phyloP scores from a whole-genome alignment of 2,113 vertebrate genomes.

The Oxyura jamaicensis region DNA sequence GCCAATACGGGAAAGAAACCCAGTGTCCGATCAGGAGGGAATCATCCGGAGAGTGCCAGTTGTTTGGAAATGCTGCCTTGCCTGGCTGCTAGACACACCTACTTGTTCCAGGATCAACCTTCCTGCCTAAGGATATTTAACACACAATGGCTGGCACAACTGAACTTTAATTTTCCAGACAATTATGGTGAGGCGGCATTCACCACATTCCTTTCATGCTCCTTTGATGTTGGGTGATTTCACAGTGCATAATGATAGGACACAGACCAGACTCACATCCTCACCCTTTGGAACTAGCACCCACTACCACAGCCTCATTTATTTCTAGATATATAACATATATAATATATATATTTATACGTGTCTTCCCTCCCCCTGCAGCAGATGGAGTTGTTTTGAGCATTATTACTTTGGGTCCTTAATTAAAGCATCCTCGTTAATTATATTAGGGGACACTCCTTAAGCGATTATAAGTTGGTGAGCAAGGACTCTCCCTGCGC shows the following conservation, averaged over 20 bases:
- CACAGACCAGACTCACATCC: slow-evolving; percentile 23
- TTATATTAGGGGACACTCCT: slow-evolving; percentile 56
- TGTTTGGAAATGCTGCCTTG: not conserved
- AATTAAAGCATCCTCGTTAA: slow-evolving; percentile 64
- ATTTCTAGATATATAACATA: not conserved
- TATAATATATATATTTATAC: not conserved
- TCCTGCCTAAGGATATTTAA: slow-evolving; percentile 9
- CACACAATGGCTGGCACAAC: slow-evolving; percentile 39
- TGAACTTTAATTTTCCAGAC: slow-evolving; percentile 29
- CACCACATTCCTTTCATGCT: not conserved
- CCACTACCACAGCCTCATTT: not conserved
- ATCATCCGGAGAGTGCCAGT: not conserved
- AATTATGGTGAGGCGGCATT: slow-evolving; percentile 6
- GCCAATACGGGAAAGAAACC: accelerated
- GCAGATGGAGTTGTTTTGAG: slow-evolving; percentile 32
- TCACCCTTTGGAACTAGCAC: slow-evolving; percentile 9
- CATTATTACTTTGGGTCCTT: slow-evolving; percentile 16
- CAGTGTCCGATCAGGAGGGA: not conserved
- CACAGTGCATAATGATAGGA: slow-evolving; percentile 45
- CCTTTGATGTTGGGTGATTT: slow-evolving; percentile 53
- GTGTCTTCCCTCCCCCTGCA: not conserved
- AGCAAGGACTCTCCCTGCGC: not conserved
- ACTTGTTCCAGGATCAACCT: slow-evolving; percentile 12
- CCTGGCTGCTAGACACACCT: not conserved
- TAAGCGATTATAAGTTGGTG: not conserved